Evolutionary conservation across 2,113 vertebrate species (phyloP), one percentile per base, ranked within the genome.

Genomic region (Sciurus niger): DNA sequence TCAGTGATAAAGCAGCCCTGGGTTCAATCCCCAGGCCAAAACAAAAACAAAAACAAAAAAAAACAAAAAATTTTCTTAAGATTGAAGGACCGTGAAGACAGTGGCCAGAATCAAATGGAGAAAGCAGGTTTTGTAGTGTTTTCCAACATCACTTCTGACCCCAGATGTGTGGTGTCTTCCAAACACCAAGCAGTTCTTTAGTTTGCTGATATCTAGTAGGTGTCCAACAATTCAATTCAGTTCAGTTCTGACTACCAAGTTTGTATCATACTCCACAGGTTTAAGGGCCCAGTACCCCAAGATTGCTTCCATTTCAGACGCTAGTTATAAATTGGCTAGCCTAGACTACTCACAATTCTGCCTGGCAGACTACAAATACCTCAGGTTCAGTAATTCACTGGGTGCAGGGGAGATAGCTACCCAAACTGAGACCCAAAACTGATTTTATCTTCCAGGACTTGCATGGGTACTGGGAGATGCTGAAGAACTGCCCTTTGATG

Each of bases 391-490:
- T 70, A 72, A 4, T 72, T 51, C 6, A 1, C 73, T 40, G 68
- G 68, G 43, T 46, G 0, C 25, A 43, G 12, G 88, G 58, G 28
- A 89, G 16, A 90, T 30, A n/a, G 46, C 58, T 28, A 12, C 53
- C 46, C 51, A 40, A 5, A 6, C 20, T 67, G 73, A 95, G 32
- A 40, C 1, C 6, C 34, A 78, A 28, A 91, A 88, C 25, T 94
- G 55, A 43, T 73, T 78, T 37, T 98, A 95, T 96, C 72, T 83
- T 93, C 95, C 89, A 99, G 99, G 99, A 72, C 98, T 99, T 74
- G 99, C 99, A 5, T 99, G 99, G 99, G 99, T 99, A 17, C 98
- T 99, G 84, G 99, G 99, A 8, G 99, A 99, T 93, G 99, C 99
- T 11, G 99, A 99, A 97, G 99, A 99, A 96, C 98, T 99, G 67